Base-by-base conservation (phyloP, 30 jellyfish, hydroid and myxozoan species). In the Sanderia malayensis region DNA sequence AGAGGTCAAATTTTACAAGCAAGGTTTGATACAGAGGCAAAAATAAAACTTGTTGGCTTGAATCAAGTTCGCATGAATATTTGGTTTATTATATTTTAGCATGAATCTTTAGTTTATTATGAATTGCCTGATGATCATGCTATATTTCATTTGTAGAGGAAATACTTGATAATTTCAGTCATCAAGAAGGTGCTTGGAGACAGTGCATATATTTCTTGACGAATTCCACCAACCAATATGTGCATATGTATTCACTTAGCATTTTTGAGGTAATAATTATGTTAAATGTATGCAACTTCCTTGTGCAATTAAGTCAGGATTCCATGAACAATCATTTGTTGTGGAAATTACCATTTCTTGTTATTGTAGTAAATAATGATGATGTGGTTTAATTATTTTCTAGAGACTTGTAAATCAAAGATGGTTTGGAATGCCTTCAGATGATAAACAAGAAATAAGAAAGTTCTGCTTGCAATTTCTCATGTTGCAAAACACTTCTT, bases 151-250 rank as follows among this genome's bases (percentile, higher is more conserved):
- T 75, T 46, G 20, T 68, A 90, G 98, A 90, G 70, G 83, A 81
- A 27, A 87, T 83, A 8, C 71, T 90, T 30, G 85, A 83, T 31
- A 76, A 59, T 58, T 90, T 90, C 72, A 85, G 95, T 29, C 89
- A 66, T 22, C 98, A 90, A 37, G 95, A 77, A 31, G 95, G 95
- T 21, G 95, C 98, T 28, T 90, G 98, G 98, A 77, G 76, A 61
- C 95, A 81, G 41, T 90, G 98, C 74, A 46, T 90, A 32, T 78
- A 45, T 37, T 90, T 90, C 76, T 52, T 90, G 58, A 49, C 68
- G 27, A 83, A 83, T 49, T 90, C 96, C 9, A 58, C 65, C 32
- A 90, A 83, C 62, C 61, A 76, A 19, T 90, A 59, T 68, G 98
- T 90, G 58, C 98, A 70, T 74, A 90, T 90, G 98, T 90, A 90